phyloP scores from a whole-genome alignment of 2,797 vertebrate species.

The Coendou prehensilis region DNA sequence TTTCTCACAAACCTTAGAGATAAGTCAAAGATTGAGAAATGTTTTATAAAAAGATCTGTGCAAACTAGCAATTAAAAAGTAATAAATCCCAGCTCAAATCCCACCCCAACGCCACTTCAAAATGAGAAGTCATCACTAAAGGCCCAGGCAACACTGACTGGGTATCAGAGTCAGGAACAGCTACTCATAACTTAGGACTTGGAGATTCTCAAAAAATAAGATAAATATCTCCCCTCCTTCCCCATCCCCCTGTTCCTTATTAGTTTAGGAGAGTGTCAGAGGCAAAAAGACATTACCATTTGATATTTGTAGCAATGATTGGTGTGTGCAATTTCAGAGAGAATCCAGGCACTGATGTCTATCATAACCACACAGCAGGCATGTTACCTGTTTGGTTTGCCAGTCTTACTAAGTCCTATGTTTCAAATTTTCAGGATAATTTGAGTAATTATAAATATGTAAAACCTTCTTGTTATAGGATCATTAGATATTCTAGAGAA shows the following conservation, averaged over 20 bases:
- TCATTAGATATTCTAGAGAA: neutral
- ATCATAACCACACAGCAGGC: neutral
- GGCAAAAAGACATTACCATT: neutral
- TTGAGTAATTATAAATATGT: neutral
- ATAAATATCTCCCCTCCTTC: neutral
- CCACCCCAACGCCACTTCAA: neutral
- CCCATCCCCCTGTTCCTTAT: neutral
- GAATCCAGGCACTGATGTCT: neutral
- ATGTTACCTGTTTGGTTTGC: neutral
- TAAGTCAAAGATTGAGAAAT: constrained; percentile 1
- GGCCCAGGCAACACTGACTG: no score
- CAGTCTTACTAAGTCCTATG: neutral
- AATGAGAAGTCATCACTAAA: neutral
- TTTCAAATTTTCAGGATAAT: neutral
- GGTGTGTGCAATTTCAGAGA: neutral
- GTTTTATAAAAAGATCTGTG: neutral
- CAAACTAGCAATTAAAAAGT: constrained; percentile 3
- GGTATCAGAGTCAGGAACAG: neutral
- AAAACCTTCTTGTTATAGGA: neutral
- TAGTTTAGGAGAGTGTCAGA: neutral
- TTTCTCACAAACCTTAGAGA: neutral
- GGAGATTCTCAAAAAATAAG: neutral
- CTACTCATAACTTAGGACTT: neutral
- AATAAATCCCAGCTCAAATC: neutral
- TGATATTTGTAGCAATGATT: neutral